Base-by-base conservation (phyloP, 2,797 vertebrate genomes). In the Potorous gilbertii region DNA sequence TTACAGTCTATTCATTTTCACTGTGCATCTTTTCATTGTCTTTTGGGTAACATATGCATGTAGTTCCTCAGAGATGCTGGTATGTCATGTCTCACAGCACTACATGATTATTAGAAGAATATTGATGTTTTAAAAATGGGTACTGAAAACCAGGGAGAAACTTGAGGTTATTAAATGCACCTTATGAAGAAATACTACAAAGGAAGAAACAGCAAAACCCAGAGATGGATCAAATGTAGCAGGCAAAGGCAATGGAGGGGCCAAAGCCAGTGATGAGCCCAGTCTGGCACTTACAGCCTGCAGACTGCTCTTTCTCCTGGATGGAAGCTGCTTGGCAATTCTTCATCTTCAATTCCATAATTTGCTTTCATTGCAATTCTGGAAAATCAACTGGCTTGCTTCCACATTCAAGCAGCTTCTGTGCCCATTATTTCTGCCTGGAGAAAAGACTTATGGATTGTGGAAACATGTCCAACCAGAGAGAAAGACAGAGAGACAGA, bases 401-500 rank as follows among this genome's bases (percentile, higher is more conserved):
- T 56, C 31, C 55, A 50, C 0, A 1, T 50, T 59, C 56, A 92
- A 90, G 18, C 34, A 87, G 93, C 90, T 91, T 90, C 55, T 91
- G 21, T 92, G 90, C 94, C 54, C 92, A 46, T 94, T 50, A 56
- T 34, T 81, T 90, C 93, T n/a, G 92, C 94, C 92, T 94, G 95
- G 93, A 95, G 56, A 46, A 91, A 95, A 96, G 55, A 57, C 90
- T 5, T 12, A 52, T 94, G 91, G 59, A 31, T 89, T 2, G 29
- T 54, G 54, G 27, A 92, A 92, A 57, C 31, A 90, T 5, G 40
- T 87, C 40, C 74, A 66, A 62, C 57, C 92, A 93, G 56, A 96
- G 95, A 93, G 66, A 95, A 90, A 91, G 62, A 52, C 12, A 54
- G 52, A 52, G 52, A 52, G 52, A 52, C 52, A 52, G 52, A 52